phyloP scores from a whole-genome alignment of 2,113 vertebrate genomes.

The Thunnus thynnus region DNA sequence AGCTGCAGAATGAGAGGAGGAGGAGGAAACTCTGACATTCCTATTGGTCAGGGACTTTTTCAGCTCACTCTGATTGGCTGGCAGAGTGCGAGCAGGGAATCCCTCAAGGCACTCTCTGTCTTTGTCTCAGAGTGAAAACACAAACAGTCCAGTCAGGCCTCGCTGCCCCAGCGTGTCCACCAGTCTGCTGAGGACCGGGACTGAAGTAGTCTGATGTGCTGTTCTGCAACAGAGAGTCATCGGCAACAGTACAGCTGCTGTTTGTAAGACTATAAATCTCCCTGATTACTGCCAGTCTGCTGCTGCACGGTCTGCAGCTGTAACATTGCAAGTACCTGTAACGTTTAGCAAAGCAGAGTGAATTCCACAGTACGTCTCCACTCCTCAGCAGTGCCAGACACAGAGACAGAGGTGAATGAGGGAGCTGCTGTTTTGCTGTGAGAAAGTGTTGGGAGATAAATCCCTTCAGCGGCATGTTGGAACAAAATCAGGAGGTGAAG shows the following conservation, averaged over 20 bases:
- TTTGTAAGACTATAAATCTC: slow-evolving; percentile 13
- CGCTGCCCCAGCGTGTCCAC: slow-evolving; percentile 28
- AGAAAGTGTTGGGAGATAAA: background rate
- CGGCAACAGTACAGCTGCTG: slow-evolving; percentile 8
- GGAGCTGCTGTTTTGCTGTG: background rate
- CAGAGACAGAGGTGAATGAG: background rate
- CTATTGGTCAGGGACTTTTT: slow-evolving; percentile 59
- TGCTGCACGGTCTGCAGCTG: slow-evolving; percentile 6
- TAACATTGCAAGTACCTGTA: background rate
- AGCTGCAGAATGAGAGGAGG: slow-evolving; percentile 44
- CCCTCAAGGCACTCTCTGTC: slow-evolving; percentile 50
- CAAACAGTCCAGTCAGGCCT: slow-evolving; percentile 47
- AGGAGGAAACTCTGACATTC: slow-evolving; percentile 46
- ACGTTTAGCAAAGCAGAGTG: slow-evolving; percentile 9
- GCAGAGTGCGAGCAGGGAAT: slow-evolving; percentile 48
- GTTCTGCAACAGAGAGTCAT: background rate
- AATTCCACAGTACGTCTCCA: background rate
- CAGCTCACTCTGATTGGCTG: slow-evolving; percentile 66
- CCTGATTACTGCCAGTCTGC: background rate
- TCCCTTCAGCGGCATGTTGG: slow-evolving; percentile 12
- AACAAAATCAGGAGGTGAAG: slow-evolving; percentile 47
- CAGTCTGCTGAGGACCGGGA: background rate
- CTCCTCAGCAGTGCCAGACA: background rate
- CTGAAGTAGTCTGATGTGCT: background rate
- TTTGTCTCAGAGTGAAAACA: slow-evolving; percentile 65